Percentiles rank a stretch among this genome's conserved stretches.
Evolutionary conservation across 2,113 vertebrate genomes (phyloP).

Genomic region (Nycticebus coucang): DNA sequence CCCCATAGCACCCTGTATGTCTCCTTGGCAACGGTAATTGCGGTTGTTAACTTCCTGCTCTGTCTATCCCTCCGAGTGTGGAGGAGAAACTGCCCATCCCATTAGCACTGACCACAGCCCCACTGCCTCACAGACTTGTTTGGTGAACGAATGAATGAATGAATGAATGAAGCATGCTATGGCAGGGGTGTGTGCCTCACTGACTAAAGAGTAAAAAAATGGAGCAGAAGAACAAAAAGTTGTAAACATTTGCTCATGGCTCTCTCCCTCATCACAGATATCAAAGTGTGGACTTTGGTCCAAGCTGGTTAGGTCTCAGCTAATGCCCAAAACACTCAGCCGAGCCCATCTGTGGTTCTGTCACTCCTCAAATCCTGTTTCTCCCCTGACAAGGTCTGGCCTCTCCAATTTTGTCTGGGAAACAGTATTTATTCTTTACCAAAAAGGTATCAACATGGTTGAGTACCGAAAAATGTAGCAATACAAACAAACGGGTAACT

Average conservation of each 20-base stretch:
- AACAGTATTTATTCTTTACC: conserved; percentile 14
- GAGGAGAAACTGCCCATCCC: not conserved
- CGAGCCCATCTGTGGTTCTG: not conserved
- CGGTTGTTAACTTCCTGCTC: conserved; percentile 52
- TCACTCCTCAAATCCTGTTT: not conserved
- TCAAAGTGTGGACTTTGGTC: not conserved
- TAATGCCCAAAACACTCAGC: not conserved
- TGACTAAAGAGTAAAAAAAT: not conserved
- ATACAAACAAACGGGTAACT: not conserved
- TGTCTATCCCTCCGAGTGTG: not conserved
- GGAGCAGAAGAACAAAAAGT: not conserved
- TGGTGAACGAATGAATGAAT: not conserved
- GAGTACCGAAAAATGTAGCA: not conserved
- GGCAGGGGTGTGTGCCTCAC: not conserved
- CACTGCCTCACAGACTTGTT: not conserved
- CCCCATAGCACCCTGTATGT: not conserved
- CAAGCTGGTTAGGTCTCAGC: not conserved
- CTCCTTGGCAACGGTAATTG: conserved; percentile 60
- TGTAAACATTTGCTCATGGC: not conserved
- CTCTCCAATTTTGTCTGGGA: not conserved
- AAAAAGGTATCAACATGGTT: not conserved
- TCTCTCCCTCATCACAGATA: not conserved
- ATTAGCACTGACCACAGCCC: not conserved
- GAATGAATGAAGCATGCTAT: not conserved
- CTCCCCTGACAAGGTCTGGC: not conserved